These are phyloP conservation scores for Bombus ignitus DNA, from an alignment of 1,140 invertebrate genomes.

Conservation along the genomic window DNA sequence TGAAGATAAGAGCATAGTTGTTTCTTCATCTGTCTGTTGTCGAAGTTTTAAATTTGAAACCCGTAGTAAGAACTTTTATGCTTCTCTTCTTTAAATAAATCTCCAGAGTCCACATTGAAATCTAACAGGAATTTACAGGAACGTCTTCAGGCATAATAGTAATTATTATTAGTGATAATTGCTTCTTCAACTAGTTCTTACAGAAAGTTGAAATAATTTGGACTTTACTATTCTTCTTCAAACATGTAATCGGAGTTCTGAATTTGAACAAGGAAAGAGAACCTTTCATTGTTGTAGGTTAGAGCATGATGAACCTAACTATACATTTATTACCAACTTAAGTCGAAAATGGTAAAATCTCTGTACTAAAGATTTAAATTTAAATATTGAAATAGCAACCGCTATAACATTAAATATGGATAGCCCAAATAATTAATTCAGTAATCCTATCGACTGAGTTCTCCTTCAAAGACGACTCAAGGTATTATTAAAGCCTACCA, in stretches of 20 bases:
- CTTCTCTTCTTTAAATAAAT: too few relatives aligned
- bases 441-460: background rate
- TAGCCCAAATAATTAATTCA: background rate
- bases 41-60: too few relatives aligned
- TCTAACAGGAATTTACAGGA: background rate
- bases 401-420: background rate
- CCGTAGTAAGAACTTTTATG: too few relatives aligned
- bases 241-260: too few relatives aligned
- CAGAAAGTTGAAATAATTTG: background rate
- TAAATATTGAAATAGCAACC: background rate
- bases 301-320: background rate
- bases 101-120: background rate
- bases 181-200: background rate
- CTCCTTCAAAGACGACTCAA: background rate
- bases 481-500: background rate
- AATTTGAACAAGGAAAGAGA: background rate
- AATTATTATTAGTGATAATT: background rate
- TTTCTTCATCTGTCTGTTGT: too few relatives aligned
- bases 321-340: background rate
- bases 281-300: too few relatives aligned
- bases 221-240: background rate
- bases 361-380: background rate
- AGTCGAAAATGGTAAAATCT: background rate
- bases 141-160: background rate
- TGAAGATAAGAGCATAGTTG: too few relatives aligned